Evolutionary conservation across 2,888 invertebrate species (phyloP).

Genomic region (Synergus itoensis): DNA sequence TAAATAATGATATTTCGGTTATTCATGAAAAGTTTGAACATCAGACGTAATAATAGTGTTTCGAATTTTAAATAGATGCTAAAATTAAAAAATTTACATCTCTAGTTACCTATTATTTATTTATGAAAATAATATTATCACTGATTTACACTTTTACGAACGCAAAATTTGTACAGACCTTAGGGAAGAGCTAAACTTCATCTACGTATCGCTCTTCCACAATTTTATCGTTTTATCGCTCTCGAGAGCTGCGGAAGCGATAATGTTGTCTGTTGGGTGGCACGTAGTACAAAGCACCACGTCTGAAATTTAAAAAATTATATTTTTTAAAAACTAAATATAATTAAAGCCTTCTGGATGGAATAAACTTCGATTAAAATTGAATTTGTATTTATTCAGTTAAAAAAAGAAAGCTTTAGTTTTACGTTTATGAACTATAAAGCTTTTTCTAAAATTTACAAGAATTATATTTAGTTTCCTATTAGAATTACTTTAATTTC

Average conservation of each 20-base stretch:
- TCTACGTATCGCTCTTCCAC: conserved; percentile 97
- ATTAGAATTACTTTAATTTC: no score
- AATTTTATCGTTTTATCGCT: conserved; percentile 99
- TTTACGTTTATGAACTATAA: neutral
- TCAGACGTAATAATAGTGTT: neutral
- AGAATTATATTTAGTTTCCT: no score
- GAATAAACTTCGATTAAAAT: neutral
- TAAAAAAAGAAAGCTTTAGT: neutral
- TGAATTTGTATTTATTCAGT: neutral
- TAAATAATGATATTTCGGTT: neutral
- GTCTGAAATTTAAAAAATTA: conserved; percentile 78
- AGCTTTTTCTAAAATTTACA: neutral
- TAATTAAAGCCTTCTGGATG: neutral
- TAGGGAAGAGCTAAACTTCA: conserved; percentile 38
- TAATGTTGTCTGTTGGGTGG: conserved; percentile 99
- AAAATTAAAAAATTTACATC: neutral
- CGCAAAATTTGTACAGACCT: conserved; percentile 39
- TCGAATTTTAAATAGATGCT: conserved; percentile 3
- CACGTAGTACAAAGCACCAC: conserved; percentile 98
- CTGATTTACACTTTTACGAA: conserved; percentile 34
- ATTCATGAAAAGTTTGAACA: neutral
- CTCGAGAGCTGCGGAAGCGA: conserved; percentile 98
- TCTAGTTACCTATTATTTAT: neutral
- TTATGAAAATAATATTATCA: conserved; percentile 39
- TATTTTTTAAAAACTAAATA: neutral